A percentile compares a stretch with the other conserved stretches of the same genome.
Evolutionary conservation across 2,888 invertebrate species (phyloP).

Genomic region (Heliconius aoede): DNA sequence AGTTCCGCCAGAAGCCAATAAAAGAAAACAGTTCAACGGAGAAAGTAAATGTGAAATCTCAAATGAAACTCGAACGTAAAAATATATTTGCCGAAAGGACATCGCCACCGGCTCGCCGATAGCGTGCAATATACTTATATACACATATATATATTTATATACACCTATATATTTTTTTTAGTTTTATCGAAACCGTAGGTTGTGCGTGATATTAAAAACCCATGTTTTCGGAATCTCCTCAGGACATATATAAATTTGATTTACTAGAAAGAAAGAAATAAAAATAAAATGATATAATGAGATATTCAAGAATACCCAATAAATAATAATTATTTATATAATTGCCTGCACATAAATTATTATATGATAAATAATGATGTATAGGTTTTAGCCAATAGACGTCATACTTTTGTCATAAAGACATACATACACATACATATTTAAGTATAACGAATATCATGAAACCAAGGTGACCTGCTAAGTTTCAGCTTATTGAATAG

Average conservation of each 20-base stretch:
- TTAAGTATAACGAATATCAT: conserved; percentile 7
- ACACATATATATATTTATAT: no score
- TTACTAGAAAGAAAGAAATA: background rate
- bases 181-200: background rate
- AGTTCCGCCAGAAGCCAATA: conserved; percentile 58
- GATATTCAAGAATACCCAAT: background rate
- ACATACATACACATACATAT: background rate
- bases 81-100: conserved; percentile 52
- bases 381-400: background rate
- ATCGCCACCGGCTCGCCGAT: conserved; percentile 40
- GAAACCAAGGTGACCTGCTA: conserved; percentile 20
- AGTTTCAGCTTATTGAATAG: conserved; percentile 2
- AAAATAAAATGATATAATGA: background rate
- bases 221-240: background rate
- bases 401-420: background rate
- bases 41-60: conserved; percentile 76
- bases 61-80: conserved; percentile 56
- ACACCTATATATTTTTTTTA: background rate
- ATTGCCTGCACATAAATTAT: background rate
- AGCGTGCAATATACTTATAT: background rate
- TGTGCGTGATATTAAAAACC: no score
- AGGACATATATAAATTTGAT: background rate
- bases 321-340: background rate
- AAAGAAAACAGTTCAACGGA: conserved; percentile 60
- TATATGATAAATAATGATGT: background rate